Evolutionary conservation across 2,113 vertebrate species (phyloP), one percentile per base, ranked within the genome.

Genomic region (Thunnus maccoyii): DNA sequence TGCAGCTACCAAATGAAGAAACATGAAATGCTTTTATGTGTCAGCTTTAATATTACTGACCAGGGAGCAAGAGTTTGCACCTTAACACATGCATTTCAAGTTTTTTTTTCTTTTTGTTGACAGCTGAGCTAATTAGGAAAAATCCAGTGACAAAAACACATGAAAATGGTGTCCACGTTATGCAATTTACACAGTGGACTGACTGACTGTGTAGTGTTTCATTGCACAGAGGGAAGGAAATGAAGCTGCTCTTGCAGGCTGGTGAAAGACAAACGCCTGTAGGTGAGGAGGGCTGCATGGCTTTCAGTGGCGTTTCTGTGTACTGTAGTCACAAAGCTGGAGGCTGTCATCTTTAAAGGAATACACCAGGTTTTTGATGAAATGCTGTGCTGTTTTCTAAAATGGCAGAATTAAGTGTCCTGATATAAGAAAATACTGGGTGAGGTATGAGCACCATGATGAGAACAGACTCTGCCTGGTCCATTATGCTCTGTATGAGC

Each of bases 21-120:
- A 55, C 5, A 47, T 66, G 25, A 72, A 57, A 57, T 51, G 56
- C 65, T 80, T 25, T 18, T 32, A 41, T 57, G 61, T 57, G 25
- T 66, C 67, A 57, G 3, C 44, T 50, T 58, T 4, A 27, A 51
- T 66, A 25, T 36, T 36, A 55, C 46, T 68, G 32, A 54, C 36
- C 48, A 47, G 55, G n/a, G 63, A 50, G 16, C 17, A 25, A 67
- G 54, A 65, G 20, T 56, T 64, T 46, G 36, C 61, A 47, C 36
- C 50, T 55, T 54, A 11, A 16, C 60, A 64, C 15, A 1, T 9
- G 32, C 11, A 3, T n/a, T n/a, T 46, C 32, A 50, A 54, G 14
- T 30, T 73, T 22, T 22, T 22, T 73, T 62, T 12, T 51, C 11
- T 55, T 46, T 44, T 36, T 73, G n/a, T 73, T 36, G 30, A 8